Evolutionary conservation across 2,113 vertebrate species (phyloP).

Genomic region (Zeus faber): DNA sequence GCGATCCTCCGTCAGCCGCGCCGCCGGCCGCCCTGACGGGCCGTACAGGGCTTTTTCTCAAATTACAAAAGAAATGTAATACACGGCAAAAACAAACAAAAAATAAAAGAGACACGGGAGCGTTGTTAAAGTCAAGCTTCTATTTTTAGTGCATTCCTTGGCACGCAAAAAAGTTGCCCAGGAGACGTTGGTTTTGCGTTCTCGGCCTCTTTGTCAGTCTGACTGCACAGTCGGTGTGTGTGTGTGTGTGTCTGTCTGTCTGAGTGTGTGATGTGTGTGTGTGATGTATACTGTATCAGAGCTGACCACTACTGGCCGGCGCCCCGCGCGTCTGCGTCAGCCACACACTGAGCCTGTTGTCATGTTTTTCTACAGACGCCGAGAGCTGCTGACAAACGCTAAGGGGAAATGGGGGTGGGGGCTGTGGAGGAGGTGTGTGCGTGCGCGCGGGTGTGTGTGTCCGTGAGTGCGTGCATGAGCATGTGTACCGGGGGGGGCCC

Average conservation of each 20-base stretch:
- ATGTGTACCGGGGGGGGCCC: constrained; percentile 6
- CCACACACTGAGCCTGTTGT: constrained; percentile 55
- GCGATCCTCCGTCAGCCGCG: too few relatives aligned
- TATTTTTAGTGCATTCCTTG: constrained; percentile 71
- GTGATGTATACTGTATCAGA: constrained; percentile 47
- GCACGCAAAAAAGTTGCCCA: constrained; percentile 53
- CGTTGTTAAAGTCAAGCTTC: constrained; percentile 21
- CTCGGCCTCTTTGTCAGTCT: constrained; percentile 47
- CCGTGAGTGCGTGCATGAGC: background rate
- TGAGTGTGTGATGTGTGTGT: constrained; percentile 12
- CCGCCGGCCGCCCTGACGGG: too few relatives aligned
- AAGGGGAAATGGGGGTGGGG: constrained; percentile 37
- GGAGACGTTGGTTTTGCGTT: constrained; percentile 55
- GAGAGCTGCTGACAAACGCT: constrained; percentile 66
- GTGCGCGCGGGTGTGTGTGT: background rate
- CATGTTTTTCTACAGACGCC: constrained; percentile 69
- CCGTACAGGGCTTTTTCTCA: background rate
- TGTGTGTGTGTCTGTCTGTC: constrained; percentile 25
- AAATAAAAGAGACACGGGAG: constrained; percentile 6
- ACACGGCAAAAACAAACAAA: background rate
- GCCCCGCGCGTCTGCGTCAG: constrained; percentile 64
- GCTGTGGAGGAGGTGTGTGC: constrained; percentile 1
- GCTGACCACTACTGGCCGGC: constrained; percentile 59
- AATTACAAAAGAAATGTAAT: background rate
- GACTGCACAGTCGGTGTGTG: constrained; percentile 13